Conservation (phyloP, 2,888 invertebrate species). For the Alviniconcha strummeri region DNA sequence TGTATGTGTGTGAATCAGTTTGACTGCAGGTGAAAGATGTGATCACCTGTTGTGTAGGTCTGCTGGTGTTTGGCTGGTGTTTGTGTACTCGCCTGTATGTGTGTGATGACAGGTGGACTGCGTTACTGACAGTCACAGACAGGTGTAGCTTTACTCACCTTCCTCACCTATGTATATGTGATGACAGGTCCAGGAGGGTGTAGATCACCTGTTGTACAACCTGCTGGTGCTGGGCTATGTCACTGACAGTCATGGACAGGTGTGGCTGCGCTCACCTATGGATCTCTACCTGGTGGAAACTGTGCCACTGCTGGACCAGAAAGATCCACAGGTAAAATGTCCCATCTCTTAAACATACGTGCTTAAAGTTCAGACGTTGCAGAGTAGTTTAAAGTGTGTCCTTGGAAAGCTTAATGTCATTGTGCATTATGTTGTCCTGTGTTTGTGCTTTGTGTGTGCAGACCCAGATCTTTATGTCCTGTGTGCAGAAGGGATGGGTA, state of each 20-base stretch:
- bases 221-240: constrained; percentile 60
- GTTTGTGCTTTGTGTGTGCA: too few relatives aligned
- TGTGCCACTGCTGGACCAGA: constrained; percentile 51
- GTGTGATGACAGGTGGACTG: constrained; percentile 43
- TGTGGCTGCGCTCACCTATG: constrained; percentile 58
- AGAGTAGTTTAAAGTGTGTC: too few relatives aligned
- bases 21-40: too few relatives aligned
- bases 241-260: constrained; percentile 56
- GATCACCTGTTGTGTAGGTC: too few relatives aligned
- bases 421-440: too few relatives aligned
- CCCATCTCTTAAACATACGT: too few relatives aligned
- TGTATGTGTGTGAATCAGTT: too few relatives aligned
- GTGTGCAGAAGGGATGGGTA: too few relatives aligned
- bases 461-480: too few relatives aligned
- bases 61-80: constrained; percentile 39
- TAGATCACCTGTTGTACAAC: constrained; percentile 61
- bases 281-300: constrained; percentile 67
- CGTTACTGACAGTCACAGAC: constrained; percentile 56
- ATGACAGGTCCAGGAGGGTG: constrained; percentile 57
- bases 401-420: too few relatives aligned
- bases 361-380: too few relatives aligned
- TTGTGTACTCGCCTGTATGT: too few relatives aligned
- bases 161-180: not conserved
- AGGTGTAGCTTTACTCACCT: constrained; percentile 56
- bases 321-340: constrained; percentile 22